Percentiles rank a stretch among this genome's conserved stretches.
Evolutionary conservation across 2,797 vertebrate species (phyloP).

Genomic region (Falco cherrug): DNA sequence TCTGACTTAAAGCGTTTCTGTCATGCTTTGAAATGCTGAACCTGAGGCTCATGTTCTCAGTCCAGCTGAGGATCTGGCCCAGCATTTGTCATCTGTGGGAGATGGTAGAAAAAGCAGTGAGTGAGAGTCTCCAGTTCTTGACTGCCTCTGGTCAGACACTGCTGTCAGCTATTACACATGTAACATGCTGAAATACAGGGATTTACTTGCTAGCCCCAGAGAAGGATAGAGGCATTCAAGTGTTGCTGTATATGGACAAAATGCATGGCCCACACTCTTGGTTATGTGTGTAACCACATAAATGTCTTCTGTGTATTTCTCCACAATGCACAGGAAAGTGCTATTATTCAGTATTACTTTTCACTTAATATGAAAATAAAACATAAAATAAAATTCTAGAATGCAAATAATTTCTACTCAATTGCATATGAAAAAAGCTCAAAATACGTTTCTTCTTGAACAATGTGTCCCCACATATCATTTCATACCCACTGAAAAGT

Average conservation of each 20-base stretch:
- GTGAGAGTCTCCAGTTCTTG: background rate
- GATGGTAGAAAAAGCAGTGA: background rate
- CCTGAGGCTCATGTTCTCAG: constrained; percentile 9
- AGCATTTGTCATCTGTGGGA: background rate
- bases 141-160: background rate
- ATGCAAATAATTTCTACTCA: background rate
- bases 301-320: background rate
- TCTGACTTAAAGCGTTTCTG: constrained; percentile 46
- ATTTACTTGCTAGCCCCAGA: background rate
- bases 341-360: background rate
- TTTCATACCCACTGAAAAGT: background rate
- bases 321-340: background rate
- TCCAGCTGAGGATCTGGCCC: constrained; percentile 38
- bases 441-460: background rate
- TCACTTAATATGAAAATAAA: background rate
- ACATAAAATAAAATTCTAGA: background rate
- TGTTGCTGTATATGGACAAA: background rate
- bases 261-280: background rate
- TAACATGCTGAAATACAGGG: background rate
- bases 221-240: background rate
- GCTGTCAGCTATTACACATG: background rate
- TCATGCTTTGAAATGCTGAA: constrained; percentile 46
- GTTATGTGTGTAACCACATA: background rate
- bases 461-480: background rate
- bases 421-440: background rate